Base-by-base conservation (phyloP, 2,888 invertebrate species). In the Meloe dianella region DNA sequence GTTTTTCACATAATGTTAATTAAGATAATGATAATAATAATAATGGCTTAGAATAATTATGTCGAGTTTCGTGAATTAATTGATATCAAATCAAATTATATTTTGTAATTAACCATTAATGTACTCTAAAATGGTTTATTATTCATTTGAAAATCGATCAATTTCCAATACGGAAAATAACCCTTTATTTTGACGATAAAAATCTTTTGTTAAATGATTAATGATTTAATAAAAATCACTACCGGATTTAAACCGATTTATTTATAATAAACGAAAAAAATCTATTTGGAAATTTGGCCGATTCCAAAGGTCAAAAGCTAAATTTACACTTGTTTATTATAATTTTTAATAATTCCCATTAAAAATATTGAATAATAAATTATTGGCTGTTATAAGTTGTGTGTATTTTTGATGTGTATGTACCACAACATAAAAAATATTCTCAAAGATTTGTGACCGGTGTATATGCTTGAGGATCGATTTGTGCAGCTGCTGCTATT, bases 401-500 rank as follows among this genome's bases (percentile, higher is more conserved):
- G 12, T 35, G 35, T 35, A 35, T 35, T 35, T 14, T 35, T n/a
- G n/a, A 35, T 10, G 10, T 14, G 35, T 12, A 12, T 12, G 10
- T 35, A 35, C 14, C n/a, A n/a, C n/a, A n/a, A n/a, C n/a, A n/a
- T n/a, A n/a, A n/a, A n/a, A n/a, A n/a, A n/a, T n/a, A n/a, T n/a
- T n/a, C n/a, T n/a, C n/a, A n/a, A n/a, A n/a, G n/a, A n/a, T n/a
- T n/a, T n/a, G n/a, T n/a, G 35, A 35, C 35, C 14, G 12, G 1
- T 12, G 35, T 35, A 47, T 47, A 2, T 7, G 1, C 20, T 10
- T 47, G 9, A 3, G 20, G 47, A 47, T 47, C 47, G 47, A 47
- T 47, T 47, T 47, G 47, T 20, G 47, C 47, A 47, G 47, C 47
- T 47, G 47, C 47, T 47, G 47, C 47, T 47, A 47, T 47, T 47